phyloP scores from a whole-genome alignment of 2,888 invertebrate species.

The Mythimna ferrago region DNA sequence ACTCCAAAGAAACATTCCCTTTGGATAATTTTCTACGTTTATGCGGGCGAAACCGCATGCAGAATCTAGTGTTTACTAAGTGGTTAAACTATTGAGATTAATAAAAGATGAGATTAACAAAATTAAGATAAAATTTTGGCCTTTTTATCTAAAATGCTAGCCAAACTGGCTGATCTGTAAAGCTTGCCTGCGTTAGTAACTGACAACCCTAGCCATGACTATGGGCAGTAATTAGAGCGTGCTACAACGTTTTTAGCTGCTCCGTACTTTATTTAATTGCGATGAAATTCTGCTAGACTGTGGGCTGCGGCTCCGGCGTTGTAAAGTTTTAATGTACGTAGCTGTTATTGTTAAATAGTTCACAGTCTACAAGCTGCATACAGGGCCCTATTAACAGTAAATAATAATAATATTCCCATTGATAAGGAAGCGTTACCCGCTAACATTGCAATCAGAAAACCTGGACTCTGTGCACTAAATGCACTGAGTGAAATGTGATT shows the following conservation, averaged over 20 bases:
- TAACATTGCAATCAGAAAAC: too few species aligned
- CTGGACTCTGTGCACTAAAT: too few species aligned
- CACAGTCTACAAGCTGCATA: not conserved
- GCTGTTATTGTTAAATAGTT: conserved; percentile 17
- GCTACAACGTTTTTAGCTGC: conserved; percentile 58
- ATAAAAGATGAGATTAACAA: too few species aligned
- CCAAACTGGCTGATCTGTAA: not conserved
- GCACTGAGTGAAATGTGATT: too few species aligned
- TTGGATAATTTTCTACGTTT: too few species aligned
- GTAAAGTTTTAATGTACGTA: conserved; percentile 19
- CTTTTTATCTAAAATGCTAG: not conserved
- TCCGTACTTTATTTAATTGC: conserved; percentile 58
- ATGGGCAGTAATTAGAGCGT: conserved; percentile 61
- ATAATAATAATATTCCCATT: too few species aligned
- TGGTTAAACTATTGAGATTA: too few species aligned
- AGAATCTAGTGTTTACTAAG: too few species aligned
- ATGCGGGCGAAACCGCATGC: too few species aligned
- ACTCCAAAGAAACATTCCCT: too few species aligned
- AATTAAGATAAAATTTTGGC: too few species aligned
- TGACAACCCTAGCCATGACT: conserved; percentile 15
- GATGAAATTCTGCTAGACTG: conserved; percentile 42
- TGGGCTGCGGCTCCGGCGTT: conserved; percentile 16
- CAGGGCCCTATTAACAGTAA: not conserved
- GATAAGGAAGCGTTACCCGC: too few species aligned
- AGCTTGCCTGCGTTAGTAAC: not conserved